Evolutionary conservation across 2,797 vertebrate genomes (phyloP).

Genomic region (Oreochromis grahami): DNA sequence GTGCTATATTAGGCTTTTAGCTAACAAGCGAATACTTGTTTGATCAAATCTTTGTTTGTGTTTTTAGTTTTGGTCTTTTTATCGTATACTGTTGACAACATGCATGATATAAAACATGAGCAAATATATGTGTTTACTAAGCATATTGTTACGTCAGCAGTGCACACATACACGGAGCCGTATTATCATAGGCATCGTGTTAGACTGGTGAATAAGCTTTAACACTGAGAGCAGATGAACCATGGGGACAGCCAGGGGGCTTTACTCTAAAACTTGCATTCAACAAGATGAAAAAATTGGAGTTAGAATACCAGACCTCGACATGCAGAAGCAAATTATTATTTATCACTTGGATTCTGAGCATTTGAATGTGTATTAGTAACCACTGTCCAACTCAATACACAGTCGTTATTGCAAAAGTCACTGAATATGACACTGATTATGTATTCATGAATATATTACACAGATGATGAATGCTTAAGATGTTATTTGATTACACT

Average conservation of each 20-base stretch:
- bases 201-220: not conserved
- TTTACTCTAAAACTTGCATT: not conserved
- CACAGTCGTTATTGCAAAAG: not conserved
- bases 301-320: not conserved
- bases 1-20: not conserved
- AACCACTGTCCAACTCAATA: conserved; percentile 1
- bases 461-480: conserved; percentile 20
- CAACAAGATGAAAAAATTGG: not conserved
- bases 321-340: not conserved
- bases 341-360: not conserved
- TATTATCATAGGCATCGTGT: not conserved
- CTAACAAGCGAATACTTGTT: not conserved
- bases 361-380: conserved; percentile 3
- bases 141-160: not conserved
- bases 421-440: conserved; percentile 5
- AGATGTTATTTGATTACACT: conserved; percentile 29
- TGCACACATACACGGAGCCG: not conserved
- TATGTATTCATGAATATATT: conserved; percentile 32
- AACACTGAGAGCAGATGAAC: not conserved
- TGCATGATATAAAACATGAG: not conserved
- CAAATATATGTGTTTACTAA: not conserved
- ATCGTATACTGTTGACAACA: not conserved
- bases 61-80: not conserved
- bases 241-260: not conserved
- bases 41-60: not conserved